phyloP scores from a whole-genome alignment of 2,113 vertebrate species.

The Progne subis region DNA sequence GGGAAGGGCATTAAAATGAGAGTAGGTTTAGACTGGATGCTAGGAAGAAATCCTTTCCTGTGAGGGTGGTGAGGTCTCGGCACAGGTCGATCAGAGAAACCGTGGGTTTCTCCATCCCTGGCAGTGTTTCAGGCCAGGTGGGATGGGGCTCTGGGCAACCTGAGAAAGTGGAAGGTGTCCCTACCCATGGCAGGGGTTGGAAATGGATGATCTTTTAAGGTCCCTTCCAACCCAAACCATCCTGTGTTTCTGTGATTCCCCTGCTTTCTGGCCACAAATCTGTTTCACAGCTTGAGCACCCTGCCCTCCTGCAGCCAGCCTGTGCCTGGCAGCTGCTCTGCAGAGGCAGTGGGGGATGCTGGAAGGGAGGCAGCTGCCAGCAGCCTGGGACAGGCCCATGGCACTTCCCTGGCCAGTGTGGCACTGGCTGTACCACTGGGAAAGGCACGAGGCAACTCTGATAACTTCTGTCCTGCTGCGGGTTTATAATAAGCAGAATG shows the following conservation, averaged over 20 bases:
- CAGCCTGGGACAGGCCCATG: rapidly evolving
- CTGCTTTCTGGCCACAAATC: not conserved
- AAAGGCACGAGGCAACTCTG: not conserved
- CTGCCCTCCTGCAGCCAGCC: not conserved
- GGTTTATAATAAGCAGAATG: not conserved
- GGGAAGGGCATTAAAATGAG: not conserved
- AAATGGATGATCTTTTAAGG: not conserved
- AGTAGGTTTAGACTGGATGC: not conserved
- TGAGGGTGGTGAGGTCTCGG: not conserved
- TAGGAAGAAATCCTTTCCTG: not conserved
- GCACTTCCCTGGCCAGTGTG: rapidly evolving
- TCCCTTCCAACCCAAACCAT: not conserved
- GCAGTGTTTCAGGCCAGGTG: not conserved
- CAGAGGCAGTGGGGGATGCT: not conserved
- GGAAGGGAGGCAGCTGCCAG: not conserved
- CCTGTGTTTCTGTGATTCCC: not conserved
- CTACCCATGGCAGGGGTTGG: not conserved
- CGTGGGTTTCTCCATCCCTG: not conserved
- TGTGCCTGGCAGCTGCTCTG: not conserved
- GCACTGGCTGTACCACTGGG: rapidly evolving
- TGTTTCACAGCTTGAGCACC: not conserved
- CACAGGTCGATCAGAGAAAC: not conserved
- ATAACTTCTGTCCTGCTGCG: not conserved
- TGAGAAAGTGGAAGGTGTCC: not conserved
- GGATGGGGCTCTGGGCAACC: not conserved